Percentiles rank a stretch among this genome's conserved stretches.
phyloP scores from a whole-genome alignment of 2,113 vertebrate genomes.

The Pluvialis apricaria region DNA sequence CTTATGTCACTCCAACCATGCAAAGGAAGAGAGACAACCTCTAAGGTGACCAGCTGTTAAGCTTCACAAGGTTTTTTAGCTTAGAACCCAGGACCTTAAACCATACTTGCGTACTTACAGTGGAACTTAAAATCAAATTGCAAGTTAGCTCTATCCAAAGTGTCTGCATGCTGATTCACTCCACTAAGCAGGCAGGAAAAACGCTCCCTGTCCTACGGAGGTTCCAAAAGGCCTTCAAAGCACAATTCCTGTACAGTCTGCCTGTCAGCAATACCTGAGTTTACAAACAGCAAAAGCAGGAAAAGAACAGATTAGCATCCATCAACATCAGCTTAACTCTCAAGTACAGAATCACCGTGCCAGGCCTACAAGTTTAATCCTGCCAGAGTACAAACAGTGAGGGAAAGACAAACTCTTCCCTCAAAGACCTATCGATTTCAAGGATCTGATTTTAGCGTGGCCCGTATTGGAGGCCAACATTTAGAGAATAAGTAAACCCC shows the following conservation, averaged over 20 bases:
- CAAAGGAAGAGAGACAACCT: background rate
- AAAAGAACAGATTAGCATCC: background rate
- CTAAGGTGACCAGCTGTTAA: background rate
- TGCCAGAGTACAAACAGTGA: background rate
- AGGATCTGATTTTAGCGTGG: background rate
- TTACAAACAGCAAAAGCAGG: background rate
- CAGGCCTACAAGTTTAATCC: background rate
- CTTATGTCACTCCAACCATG: background rate
- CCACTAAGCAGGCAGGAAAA: background rate
- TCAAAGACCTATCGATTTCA: background rate
- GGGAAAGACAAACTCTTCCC: background rate
- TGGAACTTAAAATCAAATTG: background rate
- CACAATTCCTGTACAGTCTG: background rate
- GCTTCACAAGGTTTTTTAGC: background rate
- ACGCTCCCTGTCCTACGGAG: background rate
- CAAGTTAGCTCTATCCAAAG: background rate
- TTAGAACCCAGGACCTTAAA: background rate
- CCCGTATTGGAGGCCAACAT: background rate
- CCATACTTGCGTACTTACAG: fast-evolving
- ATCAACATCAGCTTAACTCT: background rate
- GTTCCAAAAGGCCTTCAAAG: background rate
- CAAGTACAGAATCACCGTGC: background rate
- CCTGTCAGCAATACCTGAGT: background rate
- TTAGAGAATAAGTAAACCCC: background rate
- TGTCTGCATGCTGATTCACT: background rate